A percentile compares a stretch with the other conserved stretches of the same genome.
These are phyloP conservation scores for Sarcophilus harrisii DNA, from an alignment of 2,797 vertebrate genomes.

Conservation along the genomic window DNA sequence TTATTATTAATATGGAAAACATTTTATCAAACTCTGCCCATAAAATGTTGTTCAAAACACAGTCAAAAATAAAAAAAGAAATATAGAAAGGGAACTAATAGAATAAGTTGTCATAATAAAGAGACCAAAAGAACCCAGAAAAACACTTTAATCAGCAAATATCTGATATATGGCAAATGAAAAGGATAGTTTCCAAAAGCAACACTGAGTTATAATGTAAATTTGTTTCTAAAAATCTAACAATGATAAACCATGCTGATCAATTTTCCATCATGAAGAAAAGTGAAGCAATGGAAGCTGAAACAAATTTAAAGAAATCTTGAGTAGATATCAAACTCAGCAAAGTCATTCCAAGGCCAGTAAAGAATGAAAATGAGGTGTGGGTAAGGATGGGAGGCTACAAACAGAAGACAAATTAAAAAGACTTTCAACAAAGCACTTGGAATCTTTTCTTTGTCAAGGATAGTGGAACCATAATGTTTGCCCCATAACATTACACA, in stretches of 20 bases:
- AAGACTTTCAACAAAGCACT: not conserved
- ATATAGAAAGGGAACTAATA: not conserved
- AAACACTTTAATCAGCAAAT: not conserved
- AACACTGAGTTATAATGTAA: not conserved
- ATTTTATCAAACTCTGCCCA: not conserved
- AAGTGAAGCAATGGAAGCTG: not conserved
- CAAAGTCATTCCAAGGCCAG: not conserved
- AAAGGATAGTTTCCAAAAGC: not conserved
- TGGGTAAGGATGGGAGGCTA: accelerated
- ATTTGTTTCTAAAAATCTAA: not conserved
- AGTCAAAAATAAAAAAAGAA: not conserved
- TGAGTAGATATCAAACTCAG: not conserved
- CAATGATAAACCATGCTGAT: not conserved
- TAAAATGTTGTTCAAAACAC: not conserved
- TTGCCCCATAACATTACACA: not conserved
- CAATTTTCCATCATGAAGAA: not conserved
- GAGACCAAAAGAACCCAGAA: not conserved
- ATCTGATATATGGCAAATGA: not conserved
- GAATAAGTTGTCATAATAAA: not conserved
- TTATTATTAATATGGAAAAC: not conserved
- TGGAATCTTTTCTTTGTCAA: not conserved
- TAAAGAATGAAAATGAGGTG: not conserved
- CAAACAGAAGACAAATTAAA: not conserved
- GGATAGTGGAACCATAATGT: not conserved
- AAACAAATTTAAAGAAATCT: not conserved